Evolutionary conservation across 2,888 invertebrate genomes (phyloP).

Genomic region (Sminthurides aquaticus): DNA sequence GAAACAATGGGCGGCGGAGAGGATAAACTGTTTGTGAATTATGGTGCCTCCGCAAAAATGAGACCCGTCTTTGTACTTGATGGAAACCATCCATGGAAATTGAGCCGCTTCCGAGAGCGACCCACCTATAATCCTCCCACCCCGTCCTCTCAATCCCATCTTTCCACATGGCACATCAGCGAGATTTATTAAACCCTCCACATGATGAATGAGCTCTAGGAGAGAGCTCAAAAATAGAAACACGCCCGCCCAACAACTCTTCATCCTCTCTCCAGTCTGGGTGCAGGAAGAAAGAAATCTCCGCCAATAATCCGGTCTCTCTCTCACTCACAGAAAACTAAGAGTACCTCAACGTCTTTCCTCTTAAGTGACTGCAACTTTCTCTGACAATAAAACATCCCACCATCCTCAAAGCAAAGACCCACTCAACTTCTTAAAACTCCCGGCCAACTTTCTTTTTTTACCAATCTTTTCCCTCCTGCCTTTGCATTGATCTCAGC

Average conservation of each 20-base stretch:
- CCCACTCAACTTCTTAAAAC: too few relatives aligned
- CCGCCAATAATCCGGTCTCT: background rate
- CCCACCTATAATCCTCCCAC: slow-evolving; percentile 9
- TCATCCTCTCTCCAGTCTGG: background rate
- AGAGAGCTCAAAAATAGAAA: slow-evolving; percentile 2
- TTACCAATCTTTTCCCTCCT: too few relatives aligned
- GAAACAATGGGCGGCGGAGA: slow-evolving; percentile 22
- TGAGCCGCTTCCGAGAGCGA: slow-evolving; percentile 18
- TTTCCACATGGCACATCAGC: slow-evolving; percentile 19
- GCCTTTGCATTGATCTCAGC: background rate
- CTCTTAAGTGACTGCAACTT: background rate
- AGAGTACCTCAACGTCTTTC: background rate
- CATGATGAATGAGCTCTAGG: slow-evolving; percentile 2
- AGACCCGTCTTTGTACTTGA: slow-evolving; percentile 25
- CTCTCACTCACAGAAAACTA: background rate
- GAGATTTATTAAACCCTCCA: slow-evolving; percentile 7
- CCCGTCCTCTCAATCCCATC: slow-evolving; percentile 2
- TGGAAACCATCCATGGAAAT: slow-evolving; percentile 36
- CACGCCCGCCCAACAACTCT: background rate
- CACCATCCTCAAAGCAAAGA: too few relatives aligned
- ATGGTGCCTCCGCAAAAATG: slow-evolving; percentile 39
- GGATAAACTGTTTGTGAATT: slow-evolving; percentile 7
- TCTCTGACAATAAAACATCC: background rate
- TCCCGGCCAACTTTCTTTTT: too few relatives aligned
- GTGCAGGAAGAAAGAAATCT: background rate